These are phyloP conservation scores for Meloidogyne chitwoodi DNA, from an alignment of 1,140 invertebrate species.

Conservation along the genomic window DNA sequence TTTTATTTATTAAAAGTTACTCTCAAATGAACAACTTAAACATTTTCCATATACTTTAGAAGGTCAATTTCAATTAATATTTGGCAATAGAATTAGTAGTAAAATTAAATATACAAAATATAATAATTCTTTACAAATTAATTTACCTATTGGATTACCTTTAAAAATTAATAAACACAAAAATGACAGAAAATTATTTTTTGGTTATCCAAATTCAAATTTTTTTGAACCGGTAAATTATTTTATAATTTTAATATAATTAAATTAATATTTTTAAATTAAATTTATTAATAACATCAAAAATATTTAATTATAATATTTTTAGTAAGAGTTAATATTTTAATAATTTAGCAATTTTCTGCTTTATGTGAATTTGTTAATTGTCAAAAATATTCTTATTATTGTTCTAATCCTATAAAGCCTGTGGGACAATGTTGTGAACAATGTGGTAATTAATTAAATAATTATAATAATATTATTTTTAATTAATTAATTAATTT, in stretches of 20 bases:
- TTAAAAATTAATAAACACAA: not conserved
- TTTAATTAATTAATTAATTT: not conserved
- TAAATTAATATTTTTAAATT: no score
- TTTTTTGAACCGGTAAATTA: conserved; percentile 3
- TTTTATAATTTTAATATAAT: no score
- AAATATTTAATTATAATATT: no score
- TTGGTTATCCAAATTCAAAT: conserved; percentile 12
- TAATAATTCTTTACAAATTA: not conserved
- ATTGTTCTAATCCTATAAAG: conserved; percentile 3
- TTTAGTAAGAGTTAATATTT: no score
- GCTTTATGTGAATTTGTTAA: not conserved
- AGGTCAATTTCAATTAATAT: not conserved
- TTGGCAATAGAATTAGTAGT: not conserved
- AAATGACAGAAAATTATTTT: not conserved
- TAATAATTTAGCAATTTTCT: conserved; percentile 6
- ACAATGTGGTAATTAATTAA: not conserved
- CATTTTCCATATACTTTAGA: not conserved
- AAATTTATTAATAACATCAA: no score
- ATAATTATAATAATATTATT: not conserved
- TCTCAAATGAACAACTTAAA: not conserved
- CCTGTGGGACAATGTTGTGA: conserved; percentile 2
- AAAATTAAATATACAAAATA: not conserved
- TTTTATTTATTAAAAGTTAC: not conserved
- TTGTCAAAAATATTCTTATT: not conserved
- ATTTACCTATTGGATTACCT: not conserved